These are phyloP conservation scores for Dasypogon diadema DNA, from an alignment of 2,888 invertebrate genomes.

Conservation along the genomic window DNA sequence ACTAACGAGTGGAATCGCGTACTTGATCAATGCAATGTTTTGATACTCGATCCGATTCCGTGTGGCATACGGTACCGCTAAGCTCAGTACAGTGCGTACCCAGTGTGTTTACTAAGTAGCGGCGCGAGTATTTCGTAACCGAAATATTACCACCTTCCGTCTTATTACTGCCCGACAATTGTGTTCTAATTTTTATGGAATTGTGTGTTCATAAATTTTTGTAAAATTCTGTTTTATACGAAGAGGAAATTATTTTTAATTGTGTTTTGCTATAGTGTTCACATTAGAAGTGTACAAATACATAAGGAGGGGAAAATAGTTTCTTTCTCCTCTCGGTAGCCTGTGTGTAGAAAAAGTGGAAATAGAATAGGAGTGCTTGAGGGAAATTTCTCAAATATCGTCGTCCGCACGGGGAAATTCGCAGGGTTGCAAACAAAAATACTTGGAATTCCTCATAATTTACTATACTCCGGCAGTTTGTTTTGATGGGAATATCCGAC, in stretches of 20 bases:
- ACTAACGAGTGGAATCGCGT: constrained; percentile 1
- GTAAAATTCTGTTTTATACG: constrained; percentile 14
- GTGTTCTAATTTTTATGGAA: constrained; percentile 43
- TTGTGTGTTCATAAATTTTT: constrained; percentile 23
- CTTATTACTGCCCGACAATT: constrained; percentile 31
- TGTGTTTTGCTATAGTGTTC: neutral
- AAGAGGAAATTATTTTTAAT: neutral
- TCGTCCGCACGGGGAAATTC: neutral
- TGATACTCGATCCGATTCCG: constrained; percentile 6
- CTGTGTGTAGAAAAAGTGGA: neutral
- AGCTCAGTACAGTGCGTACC: neutral
- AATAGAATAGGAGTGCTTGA: neutral
- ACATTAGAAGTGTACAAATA: neutral
- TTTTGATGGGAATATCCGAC: constrained; percentile 20
- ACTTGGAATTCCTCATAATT: constrained; percentile 22
- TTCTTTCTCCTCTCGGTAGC: neutral
- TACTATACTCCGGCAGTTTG: neutral
- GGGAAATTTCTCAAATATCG: neutral
- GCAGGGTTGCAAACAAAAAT: constrained; percentile 4
- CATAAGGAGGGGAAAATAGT: neutral
- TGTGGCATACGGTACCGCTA: neutral
- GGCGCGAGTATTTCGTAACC: constrained; percentile 7
- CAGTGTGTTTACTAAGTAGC: neutral
- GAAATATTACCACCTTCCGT: neutral
- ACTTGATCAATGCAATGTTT: constrained; percentile 32